Conservation (phyloP, 2,797 vertebrate species). For the Hydrophis major region DNA sequence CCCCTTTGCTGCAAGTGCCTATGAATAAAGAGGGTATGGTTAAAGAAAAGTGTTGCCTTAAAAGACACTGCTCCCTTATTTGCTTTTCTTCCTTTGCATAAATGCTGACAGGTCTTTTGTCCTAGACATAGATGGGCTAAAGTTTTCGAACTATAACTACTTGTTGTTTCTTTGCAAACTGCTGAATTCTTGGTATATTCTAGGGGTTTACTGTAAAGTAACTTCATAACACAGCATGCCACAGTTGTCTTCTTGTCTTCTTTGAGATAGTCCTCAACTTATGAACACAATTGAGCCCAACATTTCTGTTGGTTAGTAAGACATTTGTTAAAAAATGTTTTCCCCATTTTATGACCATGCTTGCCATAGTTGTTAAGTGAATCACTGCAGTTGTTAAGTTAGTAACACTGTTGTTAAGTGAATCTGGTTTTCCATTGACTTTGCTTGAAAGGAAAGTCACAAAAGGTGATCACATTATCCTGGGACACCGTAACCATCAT, state of each 20-base stretch:
- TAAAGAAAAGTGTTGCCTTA: not conserved
- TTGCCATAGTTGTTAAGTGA: not conserved
- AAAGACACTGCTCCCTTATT: not conserved
- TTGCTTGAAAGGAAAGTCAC: not conserved
- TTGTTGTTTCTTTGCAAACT: not conserved
- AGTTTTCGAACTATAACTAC: not conserved
- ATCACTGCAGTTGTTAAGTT: not conserved
- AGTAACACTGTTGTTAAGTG: not conserved
- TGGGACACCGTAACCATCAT: not conserved
- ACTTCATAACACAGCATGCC: not conserved
- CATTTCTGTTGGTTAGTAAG: not conserved
- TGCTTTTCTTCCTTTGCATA: not conserved
- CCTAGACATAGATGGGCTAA: not conserved
- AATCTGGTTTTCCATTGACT: not conserved
- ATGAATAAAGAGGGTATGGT: not conserved
- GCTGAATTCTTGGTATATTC: not conserved
- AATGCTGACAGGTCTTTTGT: not conserved
- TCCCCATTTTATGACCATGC: not conserved
- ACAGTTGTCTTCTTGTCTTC: not conserved
- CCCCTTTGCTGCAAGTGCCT: constrained; percentile 34
- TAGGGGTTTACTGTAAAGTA: not conserved
- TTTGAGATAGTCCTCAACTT: not conserved
- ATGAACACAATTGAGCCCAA: not conserved
- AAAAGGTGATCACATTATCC: not conserved
- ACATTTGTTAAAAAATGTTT: too few relatives aligned